Base-by-base conservation (phyloP, 2,888 invertebrate genomes). In the Xanthostigma xanthostigma region DNA sequence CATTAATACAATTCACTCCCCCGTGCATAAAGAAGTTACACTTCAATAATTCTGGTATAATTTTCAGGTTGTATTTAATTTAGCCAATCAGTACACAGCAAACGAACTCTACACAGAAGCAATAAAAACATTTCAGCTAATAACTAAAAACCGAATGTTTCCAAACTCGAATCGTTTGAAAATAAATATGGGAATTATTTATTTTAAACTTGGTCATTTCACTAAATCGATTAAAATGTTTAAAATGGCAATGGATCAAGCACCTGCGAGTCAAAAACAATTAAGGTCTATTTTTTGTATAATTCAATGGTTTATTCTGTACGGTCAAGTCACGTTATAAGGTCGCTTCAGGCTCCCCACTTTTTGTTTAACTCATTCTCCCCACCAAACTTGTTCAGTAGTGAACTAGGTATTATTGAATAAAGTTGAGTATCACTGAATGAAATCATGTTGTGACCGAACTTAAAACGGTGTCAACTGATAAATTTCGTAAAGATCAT, bases 131-230 rank as follows among this genome's bases (percentile, higher is more conserved):
- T 97, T 95, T 68, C 90, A 92, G 64, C 79, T 91, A 52, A 90
- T 97, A 58, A 91, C 91, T 8, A 84, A 89, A 59, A 96, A 96
- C 64, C 85, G 91, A 64, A 81, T 92, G 73, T 95, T 96, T 64
- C 84, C 83, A 43, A 94, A 95, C 64, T 91, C 93, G 38, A 89
- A 93, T 59, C 79, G 94, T 52, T 71, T 96, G 9, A 93, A 94
- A 73, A 84, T 97, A 1, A 98, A 98, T 65, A 96, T 98, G 86
- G 97, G 96, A 2, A 97, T 97, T 63, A 93, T 98, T 59, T 92
- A 94, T 67, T 91, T 90, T 60, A 89, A 88, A 69, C 88, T 94
- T 76, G 92, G 91, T 55, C 81, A 90, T 60, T 92, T 87, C 62
- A 83, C 87, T 11, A 92, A 95, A 70, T 96, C 97, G 0, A 81